Base-by-base conservation (phyloP, 2,888 invertebrate species). In the Polylopha cassiicola region DNA sequence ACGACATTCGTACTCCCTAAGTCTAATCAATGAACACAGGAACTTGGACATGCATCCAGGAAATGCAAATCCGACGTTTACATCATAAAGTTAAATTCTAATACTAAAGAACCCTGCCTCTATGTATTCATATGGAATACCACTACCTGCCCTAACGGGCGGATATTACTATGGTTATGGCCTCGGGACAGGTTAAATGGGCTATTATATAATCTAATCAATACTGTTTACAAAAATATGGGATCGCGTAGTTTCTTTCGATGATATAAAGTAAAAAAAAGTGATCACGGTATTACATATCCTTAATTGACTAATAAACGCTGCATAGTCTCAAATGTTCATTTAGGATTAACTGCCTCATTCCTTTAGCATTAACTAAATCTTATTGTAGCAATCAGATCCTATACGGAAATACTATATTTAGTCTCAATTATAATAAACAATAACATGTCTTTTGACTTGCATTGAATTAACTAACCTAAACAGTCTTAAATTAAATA, bases 11-110 rank as follows among this genome's bases (percentile, higher is more conserved):
- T 55, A 45, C 51, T 53, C 38, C 55, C 66, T 75, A 73, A 54
- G 41, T 50, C 69, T 73, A 75, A 58, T 57, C 60, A 69, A 68
- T 79, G 80, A 81, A 82, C 80, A 81, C 78, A 80, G 67, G 62
- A 67, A 53, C 66, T 70, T 68, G 76, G 76, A 75, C 66, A 55
- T 50, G 55, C 60, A 60, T 73, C 70, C 67, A 74, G 73, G 68
- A 64, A 59, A 61, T 70, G 61, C 64, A 66, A 66, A 59, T 64
- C 59, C 62, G 43, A 30, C 27, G 31, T 39, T 39, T 28, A 16
- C 13, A 32, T 27, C 9, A 27, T 14, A 20, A 34, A 21, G 24
- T 41, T 34, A 33, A 41, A 16, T 22, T 39, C 32, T 41, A 36
- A 36, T 34, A 36, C 39, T 39, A 17, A 16, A 16, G 32, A 39